Percentiles rank a stretch among this genome's conserved stretches.
Conservation (phyloP, 2,797 vertebrate genomes). For the Toxotes lorentzi region DNA sequence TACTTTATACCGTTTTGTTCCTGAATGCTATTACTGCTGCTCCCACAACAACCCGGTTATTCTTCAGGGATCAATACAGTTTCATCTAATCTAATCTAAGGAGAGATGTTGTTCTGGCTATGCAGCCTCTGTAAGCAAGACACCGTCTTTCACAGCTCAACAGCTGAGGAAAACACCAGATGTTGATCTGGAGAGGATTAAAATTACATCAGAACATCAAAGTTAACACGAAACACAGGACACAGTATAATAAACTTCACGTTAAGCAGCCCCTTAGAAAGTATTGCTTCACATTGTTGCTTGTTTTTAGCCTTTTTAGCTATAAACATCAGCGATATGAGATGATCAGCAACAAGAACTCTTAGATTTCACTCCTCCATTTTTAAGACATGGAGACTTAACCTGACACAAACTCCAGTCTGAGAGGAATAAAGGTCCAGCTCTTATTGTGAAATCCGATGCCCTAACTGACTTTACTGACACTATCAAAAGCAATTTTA, state of each 20-base stretch:
- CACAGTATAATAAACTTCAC: not conserved
- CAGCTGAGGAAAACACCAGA: not conserved
- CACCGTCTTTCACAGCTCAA: constrained; percentile 15
- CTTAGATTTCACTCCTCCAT: too few relatives aligned
- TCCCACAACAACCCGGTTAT: constrained; percentile 25
- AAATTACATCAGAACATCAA: not conserved
- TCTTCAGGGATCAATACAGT: constrained; percentile 60
- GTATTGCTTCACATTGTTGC: not conserved
- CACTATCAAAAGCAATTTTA: constrained; percentile 2
- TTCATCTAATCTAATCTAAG: constrained; percentile 52
- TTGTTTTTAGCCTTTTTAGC: not conserved
- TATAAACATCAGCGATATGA: too few relatives aligned
- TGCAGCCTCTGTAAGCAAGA: constrained; percentile 9
- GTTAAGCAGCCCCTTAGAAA: not conserved
- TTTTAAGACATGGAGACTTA: too few relatives aligned
- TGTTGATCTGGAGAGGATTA: not conserved
- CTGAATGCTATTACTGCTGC: constrained; percentile 46
- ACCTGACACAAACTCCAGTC: not conserved
- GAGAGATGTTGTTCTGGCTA: constrained; percentile 20
- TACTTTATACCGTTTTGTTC: constrained; percentile 17
- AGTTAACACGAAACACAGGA: not conserved
- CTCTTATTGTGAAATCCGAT: not conserved
- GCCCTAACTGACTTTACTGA: not conserved
- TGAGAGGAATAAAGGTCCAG: not conserved
- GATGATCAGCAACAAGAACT: too few relatives aligned